These are phyloP conservation scores for Enteromius anoplus DNA, from an alignment of 2,797 vertebrate genomes.

Conservation along the genomic window DNA sequence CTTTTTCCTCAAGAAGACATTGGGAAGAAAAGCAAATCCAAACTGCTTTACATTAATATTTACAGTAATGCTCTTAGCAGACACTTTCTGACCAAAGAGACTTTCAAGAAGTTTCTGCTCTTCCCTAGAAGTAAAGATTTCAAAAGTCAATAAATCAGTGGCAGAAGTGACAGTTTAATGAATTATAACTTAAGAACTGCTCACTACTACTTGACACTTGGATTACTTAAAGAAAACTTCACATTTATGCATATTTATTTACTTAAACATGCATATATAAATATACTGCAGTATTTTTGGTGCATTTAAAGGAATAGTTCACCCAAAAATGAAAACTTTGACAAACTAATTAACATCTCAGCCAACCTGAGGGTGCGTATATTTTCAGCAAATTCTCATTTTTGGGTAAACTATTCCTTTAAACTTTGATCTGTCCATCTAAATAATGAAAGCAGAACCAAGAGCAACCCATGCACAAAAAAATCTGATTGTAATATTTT, in stretches of 20 bases:
- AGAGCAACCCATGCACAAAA: not conserved
- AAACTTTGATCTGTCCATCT: slow-evolving; percentile 24
- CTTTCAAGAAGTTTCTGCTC: slow-evolving; percentile 15
- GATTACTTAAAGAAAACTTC: not conserved
- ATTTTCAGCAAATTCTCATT: not conserved
- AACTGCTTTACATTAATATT: slow-evolving; percentile 45
- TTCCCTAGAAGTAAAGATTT: not conserved
- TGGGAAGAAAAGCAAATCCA: slow-evolving; percentile 41
- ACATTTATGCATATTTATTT: not conserved
- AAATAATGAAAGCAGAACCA: slow-evolving; percentile 1
- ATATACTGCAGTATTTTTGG: not conserved
- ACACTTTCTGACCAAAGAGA: slow-evolving; percentile 29
- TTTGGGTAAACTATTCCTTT: not conserved
- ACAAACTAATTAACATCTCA: not conserved
- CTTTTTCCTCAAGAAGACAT: no score
- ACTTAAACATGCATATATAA: not conserved
- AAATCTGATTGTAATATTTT: slow-evolving; percentile 21
- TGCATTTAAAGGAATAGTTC: not conserved
- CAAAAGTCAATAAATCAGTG: slow-evolving; percentile 27
- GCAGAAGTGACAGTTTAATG: not conserved
- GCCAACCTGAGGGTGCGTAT: not conserved
- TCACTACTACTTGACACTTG: not conserved
- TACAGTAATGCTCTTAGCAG: slow-evolving; percentile 41
- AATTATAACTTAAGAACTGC: not conserved
- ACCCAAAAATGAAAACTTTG: not conserved